phyloP scores from a whole-genome alignment of 2,113 vertebrate species.

The Cryptotis parvus region DNA sequence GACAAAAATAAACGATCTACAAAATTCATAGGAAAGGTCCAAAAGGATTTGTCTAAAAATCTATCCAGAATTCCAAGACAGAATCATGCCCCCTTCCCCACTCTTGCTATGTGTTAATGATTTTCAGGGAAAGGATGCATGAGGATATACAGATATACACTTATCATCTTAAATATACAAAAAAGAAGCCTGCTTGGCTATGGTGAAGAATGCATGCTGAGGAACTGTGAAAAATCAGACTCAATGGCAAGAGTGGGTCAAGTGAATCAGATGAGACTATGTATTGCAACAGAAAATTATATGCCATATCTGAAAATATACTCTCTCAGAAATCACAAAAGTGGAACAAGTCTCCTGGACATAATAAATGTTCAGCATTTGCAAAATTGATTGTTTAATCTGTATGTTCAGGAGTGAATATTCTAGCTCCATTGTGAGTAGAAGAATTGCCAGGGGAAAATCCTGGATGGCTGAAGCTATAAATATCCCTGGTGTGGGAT shows the following conservation, averaged over 20 bases:
- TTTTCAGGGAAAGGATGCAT: background rate
- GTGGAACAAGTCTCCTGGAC: background rate
- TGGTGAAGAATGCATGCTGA: background rate
- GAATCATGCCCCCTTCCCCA: background rate
- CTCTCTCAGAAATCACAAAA: background rate
- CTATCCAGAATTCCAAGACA: background rate
- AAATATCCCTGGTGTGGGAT: conserved; percentile 47
- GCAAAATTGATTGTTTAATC: conserved; percentile 18
- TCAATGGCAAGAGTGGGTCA: background rate
- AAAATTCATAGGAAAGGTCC: background rate
- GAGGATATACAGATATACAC: background rate
- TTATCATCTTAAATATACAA: background rate
- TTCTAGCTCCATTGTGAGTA: background rate
- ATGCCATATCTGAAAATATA: background rate
- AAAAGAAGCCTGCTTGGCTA: background rate
- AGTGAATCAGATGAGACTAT: background rate
- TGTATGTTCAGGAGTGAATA: conserved; percentile 3
- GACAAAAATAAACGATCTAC: background rate
- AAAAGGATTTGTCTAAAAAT: background rate
- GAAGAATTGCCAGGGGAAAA: background rate
- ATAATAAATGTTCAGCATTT: conserved; percentile 15
- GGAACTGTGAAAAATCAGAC: background rate
- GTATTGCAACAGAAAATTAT: background rate
- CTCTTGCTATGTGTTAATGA: background rate
- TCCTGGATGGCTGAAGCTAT: background rate